Evolutionary conservation across 2,113 vertebrate genomes (phyloP).

Genomic region (Heteronetta atricapilla): DNA sequence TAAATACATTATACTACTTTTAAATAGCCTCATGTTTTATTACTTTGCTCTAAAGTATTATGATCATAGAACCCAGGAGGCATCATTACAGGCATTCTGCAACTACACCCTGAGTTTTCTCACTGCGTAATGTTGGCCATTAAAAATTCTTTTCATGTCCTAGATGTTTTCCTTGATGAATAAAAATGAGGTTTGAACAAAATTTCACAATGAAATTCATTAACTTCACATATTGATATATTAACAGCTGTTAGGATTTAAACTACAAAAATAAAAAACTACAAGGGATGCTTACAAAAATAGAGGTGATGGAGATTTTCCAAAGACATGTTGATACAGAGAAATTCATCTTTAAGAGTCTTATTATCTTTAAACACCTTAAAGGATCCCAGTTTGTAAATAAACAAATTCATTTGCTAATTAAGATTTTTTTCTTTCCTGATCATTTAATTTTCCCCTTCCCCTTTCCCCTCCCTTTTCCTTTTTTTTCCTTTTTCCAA

Average conservation of each 20-base stretch:
- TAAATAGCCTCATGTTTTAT: conserved; percentile 73
- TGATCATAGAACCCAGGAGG: conserved; percentile 52
- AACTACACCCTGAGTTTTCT: conserved; percentile 27
- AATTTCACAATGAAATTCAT: conserved; percentile 15
- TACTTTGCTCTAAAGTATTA: conserved; percentile 62
- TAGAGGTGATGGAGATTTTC: not conserved
- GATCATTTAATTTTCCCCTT: not conserved
- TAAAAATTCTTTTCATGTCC: conserved; percentile 17
- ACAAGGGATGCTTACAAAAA: not conserved
- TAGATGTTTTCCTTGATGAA: conserved; percentile 42
- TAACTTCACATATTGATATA: not conserved
- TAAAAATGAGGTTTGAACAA: conserved; percentile 23
- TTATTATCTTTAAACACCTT: not conserved
- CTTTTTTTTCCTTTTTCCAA: not conserved
- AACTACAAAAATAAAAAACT: not conserved
- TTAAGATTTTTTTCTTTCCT: not conserved
- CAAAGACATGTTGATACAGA: not conserved
- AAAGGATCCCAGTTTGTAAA: not conserved
- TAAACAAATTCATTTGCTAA: not conserved
- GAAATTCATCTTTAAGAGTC: not conserved
- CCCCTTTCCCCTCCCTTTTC: too few relatives aligned
- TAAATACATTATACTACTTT: conserved; percentile 69
- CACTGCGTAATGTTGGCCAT: conserved; percentile 14
- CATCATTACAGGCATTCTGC: conserved; percentile 62
- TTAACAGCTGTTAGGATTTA: conserved; percentile 30